phyloP scores from a whole-genome alignment of 2,113 vertebrate species.

The Mesocricetus auratus region DNA sequence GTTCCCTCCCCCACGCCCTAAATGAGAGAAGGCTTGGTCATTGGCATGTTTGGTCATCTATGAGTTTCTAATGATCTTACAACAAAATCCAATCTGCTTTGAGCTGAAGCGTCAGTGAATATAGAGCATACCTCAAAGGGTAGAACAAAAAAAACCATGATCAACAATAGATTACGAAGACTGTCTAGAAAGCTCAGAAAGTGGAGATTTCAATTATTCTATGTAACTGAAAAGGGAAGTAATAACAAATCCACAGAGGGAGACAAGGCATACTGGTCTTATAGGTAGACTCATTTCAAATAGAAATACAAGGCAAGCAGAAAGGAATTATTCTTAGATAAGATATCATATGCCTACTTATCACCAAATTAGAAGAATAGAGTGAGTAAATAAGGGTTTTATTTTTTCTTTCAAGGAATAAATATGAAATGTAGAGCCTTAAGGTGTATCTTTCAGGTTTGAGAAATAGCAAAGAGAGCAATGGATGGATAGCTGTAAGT shows the following conservation, averaged over 20 bases:
- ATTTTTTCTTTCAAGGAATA: slow-evolving; percentile 5
- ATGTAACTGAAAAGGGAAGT: background rate
- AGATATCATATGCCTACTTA: background rate
- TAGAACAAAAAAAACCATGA: background rate
- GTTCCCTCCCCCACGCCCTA: background rate
- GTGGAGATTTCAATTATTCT: background rate
- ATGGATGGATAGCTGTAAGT: background rate
- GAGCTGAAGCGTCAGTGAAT: background rate
- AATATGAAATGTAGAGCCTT: background rate
- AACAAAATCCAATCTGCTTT: background rate
- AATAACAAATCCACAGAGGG: background rate
- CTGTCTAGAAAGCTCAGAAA: background rate
- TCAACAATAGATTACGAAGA: background rate
- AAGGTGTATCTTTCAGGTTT: fast-evolving
- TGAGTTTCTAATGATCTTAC: background rate
- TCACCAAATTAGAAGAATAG: background rate
- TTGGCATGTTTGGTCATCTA: background rate
- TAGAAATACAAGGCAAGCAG: background rate
- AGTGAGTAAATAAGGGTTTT: background rate
- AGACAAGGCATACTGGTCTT: background rate
- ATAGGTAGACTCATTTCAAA: background rate
- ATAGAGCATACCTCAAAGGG: background rate
- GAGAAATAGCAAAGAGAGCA: background rate
- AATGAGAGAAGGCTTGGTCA: background rate
- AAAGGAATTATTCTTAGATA: background rate